These are phyloP conservation scores for Tineola bisselliella DNA, from an alignment of 2,888 invertebrate genomes.

Conservation along the genomic window DNA sequence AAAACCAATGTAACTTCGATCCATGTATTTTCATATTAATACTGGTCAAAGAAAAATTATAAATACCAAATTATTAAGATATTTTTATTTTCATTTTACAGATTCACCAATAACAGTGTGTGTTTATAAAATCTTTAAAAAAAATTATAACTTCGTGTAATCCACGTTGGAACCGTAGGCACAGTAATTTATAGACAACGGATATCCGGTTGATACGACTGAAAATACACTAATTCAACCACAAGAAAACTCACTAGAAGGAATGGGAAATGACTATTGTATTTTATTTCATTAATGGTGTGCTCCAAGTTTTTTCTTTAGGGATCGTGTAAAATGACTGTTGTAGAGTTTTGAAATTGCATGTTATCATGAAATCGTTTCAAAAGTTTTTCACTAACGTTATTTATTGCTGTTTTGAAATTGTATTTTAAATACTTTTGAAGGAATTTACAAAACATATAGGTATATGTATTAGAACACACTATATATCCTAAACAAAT, in stretches of 20 bases:
- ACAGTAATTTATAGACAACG: conserved; percentile 50
- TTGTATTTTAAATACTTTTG: too few species aligned
- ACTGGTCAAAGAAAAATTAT: too few species aligned
- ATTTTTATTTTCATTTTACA: too few species aligned
- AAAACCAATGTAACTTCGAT: too few species aligned
- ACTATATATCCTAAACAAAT: too few species aligned
- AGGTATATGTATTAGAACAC: too few species aligned
- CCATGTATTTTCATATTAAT: too few species aligned
- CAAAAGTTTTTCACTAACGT: background rate
- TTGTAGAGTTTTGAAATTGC: background rate
- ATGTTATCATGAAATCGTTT: background rate
- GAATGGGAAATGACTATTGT: background rate
- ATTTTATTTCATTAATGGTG: background rate
- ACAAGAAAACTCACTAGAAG: background rate
- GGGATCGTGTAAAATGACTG: background rate
- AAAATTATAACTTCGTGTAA: conserved; percentile 15
- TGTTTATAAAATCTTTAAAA: too few species aligned
- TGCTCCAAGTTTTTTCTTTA: background rate
- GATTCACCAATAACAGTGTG: too few species aligned
- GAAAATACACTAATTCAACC: conserved; percentile 22
- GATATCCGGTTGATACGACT: conserved; percentile 52
- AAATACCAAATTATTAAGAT: background rate
- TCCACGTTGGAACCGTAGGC: conserved; percentile 15
- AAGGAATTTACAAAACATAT: too few species aligned
- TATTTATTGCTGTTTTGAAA: background rate